Evolutionary conservation across 2,113 vertebrate genomes (phyloP).

Genomic region (Percina caprodes): DNA sequence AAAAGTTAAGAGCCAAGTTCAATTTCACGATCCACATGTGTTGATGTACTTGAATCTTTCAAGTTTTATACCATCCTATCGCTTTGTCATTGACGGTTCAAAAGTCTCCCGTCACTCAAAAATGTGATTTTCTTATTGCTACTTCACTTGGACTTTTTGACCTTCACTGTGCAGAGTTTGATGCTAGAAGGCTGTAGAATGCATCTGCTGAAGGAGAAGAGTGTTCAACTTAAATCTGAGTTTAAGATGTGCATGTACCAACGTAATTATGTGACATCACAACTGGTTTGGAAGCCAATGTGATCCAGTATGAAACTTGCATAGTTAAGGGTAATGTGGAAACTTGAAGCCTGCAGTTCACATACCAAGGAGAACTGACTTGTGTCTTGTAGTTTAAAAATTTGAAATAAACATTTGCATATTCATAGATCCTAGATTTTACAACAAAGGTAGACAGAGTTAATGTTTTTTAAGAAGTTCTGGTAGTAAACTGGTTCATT

Average conservation of each 20-base stretch:
- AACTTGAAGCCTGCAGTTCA: neutral
- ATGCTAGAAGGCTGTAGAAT: neutral
- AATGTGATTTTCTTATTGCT: neutral
- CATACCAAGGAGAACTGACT: neutral
- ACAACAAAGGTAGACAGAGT: neutral
- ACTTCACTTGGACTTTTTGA: neutral
- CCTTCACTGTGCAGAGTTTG: slow-evolving; percentile 6
- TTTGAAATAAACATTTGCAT: neutral
- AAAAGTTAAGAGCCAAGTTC: neutral
- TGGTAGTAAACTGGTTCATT: too few relatives aligned
- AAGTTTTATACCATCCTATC: neutral
- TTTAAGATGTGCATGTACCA: neutral
- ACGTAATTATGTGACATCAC: neutral
- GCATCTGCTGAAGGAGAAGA: neutral
- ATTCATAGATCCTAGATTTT: neutral
- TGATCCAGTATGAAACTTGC: neutral
- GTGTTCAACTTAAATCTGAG: neutral
- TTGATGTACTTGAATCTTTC: neutral
- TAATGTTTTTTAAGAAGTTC: neutral
- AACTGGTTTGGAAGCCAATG: neutral
- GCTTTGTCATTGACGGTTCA: slow-evolving; percentile 3
- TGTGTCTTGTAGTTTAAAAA: neutral
- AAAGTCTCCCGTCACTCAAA: neutral
- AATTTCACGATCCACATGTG: neutral
- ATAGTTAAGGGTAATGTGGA: neutral